Base-by-base conservation (phyloP, 2,888 invertebrate genomes). In the Alentia gelatinosa region DNA sequence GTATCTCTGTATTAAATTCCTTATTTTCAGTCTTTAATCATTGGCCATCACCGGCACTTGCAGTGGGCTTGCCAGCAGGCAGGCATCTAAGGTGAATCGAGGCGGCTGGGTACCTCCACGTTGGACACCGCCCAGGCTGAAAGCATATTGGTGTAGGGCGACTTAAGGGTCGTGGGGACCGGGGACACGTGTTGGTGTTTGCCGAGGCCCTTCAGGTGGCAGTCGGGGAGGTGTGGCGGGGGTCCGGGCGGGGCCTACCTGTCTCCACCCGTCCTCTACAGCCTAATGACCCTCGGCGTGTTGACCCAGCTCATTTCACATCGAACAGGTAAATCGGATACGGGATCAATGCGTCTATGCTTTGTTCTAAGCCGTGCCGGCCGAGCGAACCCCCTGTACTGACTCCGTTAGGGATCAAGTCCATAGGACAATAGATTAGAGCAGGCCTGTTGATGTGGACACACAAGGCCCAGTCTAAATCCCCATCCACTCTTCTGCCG, bases 121-220 rank as follows among this genome's bases (percentile, higher is more conserved):
- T 68, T 26, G 30, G 68, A 30, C 68, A 68, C 1, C 68, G 68
- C n/a, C 68, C 68, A 30, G 68, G 68, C 68, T 68, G 68, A 68
- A 68, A 68, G 68, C 68, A 68, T 68, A 68, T 68, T 68, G 68
- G 68, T 68, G 68, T 68, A 30, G 68, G 68, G 12, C 56, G 56
- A 56, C 30, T 86, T 42, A n/a, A 86, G 86, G 42, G 86, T 30
- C 30, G 47, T 23, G 23, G 86, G 86, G 86, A 86, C 47, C 42
- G 42, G 30, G 86, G 30, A 86, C 86, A 86, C 86, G 86, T 86
- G 86, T 47, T 86, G 50, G 50, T 86, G 86, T 86, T 86, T 42
- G 50, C 30, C 42, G n/a, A 15, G 9, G 30, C 47, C 42, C 47
- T 47, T n/a, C 42, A 47, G 86, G 47, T 42, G 86, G 5, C 42